These are phyloP conservation scores for Sylvia borin DNA, from an alignment of 2,797 vertebrate genomes.

Conservation along the genomic window DNA sequence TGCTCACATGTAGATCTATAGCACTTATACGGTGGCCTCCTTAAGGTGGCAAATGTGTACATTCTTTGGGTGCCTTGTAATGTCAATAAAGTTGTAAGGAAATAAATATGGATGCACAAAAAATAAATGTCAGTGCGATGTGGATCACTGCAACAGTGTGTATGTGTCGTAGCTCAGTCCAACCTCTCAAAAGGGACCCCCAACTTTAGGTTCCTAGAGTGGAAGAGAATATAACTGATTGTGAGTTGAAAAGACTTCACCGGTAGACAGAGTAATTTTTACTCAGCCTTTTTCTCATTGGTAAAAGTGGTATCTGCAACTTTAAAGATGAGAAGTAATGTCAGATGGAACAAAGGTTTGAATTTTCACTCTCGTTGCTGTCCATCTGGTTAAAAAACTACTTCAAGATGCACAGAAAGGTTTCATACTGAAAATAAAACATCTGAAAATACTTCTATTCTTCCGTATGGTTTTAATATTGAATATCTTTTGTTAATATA, in stretches of 20 bases:
- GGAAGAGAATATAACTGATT: background rate
- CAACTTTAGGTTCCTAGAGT: no score
- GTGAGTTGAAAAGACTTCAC: background rate
- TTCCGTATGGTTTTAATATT: constrained; percentile 25
- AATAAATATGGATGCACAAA: no score
- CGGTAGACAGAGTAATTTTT: background rate
- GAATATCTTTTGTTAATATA: constrained; percentile 19
- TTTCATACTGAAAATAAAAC: background rate
- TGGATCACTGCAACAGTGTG: no score
- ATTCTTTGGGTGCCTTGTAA: no score
- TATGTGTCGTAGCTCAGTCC: no score
- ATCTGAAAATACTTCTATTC: constrained; percentile 16
- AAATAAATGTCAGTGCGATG: no score
- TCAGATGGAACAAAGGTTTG: background rate
- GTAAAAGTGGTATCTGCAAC: background rate
- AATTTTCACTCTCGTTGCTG: background rate
- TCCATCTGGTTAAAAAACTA: background rate
- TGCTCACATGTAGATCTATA: no score
- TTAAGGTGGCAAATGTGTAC: no score
- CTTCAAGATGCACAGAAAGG: constrained; percentile 3
- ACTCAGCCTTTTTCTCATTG: background rate
- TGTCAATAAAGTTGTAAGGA: no score
- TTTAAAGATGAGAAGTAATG: background rate
- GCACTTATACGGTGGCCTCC: no score
- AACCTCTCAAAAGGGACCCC: no score